phyloP scores from a whole-genome alignment of 2,113 vertebrate species.

The Bubo scandiacus region DNA sequence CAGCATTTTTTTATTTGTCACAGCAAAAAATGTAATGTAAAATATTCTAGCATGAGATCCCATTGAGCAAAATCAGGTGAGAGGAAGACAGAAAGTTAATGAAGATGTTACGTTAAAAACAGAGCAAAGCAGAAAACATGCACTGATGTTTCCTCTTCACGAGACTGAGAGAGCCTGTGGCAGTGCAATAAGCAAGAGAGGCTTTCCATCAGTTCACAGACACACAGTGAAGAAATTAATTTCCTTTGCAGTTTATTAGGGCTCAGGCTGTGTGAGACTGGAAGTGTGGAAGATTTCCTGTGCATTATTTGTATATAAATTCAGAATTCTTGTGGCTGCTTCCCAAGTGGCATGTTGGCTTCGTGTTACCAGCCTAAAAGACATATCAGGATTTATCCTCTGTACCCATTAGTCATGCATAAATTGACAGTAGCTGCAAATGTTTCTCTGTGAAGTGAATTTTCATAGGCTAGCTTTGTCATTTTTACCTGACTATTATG shows the following conservation, averaged over 20 bases:
- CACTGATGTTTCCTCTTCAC: not conserved
- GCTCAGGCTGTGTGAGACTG: not conserved
- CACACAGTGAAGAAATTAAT: not conserved
- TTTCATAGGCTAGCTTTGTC: not conserved
- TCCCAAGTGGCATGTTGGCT: not conserved
- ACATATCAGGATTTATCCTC: not conserved
- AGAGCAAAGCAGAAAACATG: not conserved
- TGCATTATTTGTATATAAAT: not conserved
- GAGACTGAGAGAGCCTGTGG: not conserved
- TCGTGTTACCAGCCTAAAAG: not conserved
- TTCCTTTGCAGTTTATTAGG: not conserved
- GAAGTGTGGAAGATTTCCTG: not conserved
- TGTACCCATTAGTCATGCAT: not conserved
- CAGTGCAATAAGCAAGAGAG: not conserved
- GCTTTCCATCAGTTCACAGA: not conserved
- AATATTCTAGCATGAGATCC: not conserved
- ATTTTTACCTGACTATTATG: not conserved
- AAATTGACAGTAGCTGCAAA: not conserved
- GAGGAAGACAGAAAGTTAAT: not conserved
- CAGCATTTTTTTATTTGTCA: not conserved
- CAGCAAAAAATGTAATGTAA: not conserved
- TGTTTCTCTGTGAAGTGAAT: not conserved
- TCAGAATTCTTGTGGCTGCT: not conserved
- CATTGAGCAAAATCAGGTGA: not conserved
- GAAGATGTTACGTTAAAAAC: not conserved